A percentile compares a stretch with the other conserved stretches of the same genome.
These are phyloP conservation scores for Cardiocondyla obscurior DNA, from an alignment of 1,140 invertebrate genomes.

Conservation along the genomic window DNA sequence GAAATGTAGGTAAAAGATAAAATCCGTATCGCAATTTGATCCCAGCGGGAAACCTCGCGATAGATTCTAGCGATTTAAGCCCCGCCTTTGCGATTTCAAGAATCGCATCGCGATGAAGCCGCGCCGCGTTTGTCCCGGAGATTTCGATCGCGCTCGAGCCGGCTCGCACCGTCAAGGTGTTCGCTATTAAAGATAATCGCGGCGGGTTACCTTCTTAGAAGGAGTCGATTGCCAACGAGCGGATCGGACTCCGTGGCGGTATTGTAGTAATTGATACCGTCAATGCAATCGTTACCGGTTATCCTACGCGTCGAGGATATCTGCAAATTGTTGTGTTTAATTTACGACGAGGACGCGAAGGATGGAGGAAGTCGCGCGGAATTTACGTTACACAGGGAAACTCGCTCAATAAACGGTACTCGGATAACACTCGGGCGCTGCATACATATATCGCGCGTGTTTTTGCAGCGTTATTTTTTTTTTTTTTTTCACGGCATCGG, in stretches of 20 bases:
- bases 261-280: constrained; percentile 51
- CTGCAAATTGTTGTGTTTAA: constrained; percentile 53
- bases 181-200: constrained; percentile 51
- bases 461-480: not conserved
- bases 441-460: not conserved
- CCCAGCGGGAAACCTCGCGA: not conserved
- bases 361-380: not conserved
- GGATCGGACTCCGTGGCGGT: constrained; percentile 3
- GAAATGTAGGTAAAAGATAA: not conserved
- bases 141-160: constrained; percentile 18
- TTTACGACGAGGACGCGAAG: constrained; percentile 33
- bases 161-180: constrained; percentile 50
- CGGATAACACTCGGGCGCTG: not conserved
- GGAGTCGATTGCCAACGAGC: constrained; percentile 35
- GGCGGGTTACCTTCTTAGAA: constrained; percentile 48
- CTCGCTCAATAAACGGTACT: constrained; percentile 12
- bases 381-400: not conserved
- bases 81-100: constrained; percentile 19
- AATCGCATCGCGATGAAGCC: constrained; percentile 25
- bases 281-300: constrained; percentile 35
- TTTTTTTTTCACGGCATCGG: not conserved
- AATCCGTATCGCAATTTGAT: not conserved
- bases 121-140: constrained; percentile 20
- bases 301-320: constrained; percentile 28
- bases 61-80: not conserved